phyloP scores from a whole-genome alignment of 2,888 invertebrate species.

The Blera fallax region DNA sequence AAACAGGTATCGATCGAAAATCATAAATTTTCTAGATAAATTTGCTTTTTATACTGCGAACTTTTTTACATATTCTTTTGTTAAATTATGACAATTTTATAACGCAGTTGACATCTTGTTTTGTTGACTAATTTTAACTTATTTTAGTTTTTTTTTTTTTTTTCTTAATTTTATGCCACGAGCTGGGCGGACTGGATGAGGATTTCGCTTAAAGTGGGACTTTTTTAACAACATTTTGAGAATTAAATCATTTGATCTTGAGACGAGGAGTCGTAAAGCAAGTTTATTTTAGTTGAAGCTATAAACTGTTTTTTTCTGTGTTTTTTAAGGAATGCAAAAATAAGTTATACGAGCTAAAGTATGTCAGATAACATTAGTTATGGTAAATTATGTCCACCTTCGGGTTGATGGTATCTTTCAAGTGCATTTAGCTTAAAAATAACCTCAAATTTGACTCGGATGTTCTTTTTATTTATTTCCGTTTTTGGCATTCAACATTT shows the following conservation, averaged over 20 bases:
- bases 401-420: not conserved
- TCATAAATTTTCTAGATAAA: not conserved
- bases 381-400: not conserved
- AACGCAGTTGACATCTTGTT: not conserved
- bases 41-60: not conserved
- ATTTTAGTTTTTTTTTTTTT: not conserved
- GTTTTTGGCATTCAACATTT: not conserved
- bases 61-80: not conserved
- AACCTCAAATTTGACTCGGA: not conserved
- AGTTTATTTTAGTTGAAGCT: not conserved
- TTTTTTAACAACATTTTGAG: not conserved
- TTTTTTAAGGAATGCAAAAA: not conserved
- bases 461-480: not conserved
- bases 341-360: not conserved
- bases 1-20: not conserved
- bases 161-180: not conserved
- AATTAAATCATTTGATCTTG: not conserved
- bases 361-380: not conserved
- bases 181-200: not conserved
- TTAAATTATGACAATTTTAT: not conserved
- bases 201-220: not conserved
- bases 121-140: not conserved
- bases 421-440: not conserved
- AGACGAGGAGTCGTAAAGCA: not conserved
- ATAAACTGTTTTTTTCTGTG: not conserved